phyloP scores from a whole-genome alignment of 2,888 invertebrate species.

The Brachynemurus nebulosus region DNA sequence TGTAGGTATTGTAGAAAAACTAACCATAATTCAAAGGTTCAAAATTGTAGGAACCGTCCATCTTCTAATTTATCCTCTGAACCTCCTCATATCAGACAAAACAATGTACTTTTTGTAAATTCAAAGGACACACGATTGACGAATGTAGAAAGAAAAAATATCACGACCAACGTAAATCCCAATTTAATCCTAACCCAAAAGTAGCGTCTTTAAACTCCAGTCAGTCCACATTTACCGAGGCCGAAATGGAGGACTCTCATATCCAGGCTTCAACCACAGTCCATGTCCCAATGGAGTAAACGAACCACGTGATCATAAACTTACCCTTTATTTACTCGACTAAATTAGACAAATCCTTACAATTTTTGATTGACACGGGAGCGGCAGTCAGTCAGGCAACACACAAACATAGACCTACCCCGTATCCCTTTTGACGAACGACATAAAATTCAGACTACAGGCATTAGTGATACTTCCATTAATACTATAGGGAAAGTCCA shows the following conservation, averaged over 20 bases:
- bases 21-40: not conserved
- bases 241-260: not conserved
- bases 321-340: no score
- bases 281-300: slow-evolving; percentile 1
- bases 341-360: no score
- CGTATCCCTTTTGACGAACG: not conserved
- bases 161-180: not conserved
- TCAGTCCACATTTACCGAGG: not conserved
- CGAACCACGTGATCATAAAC: no score
- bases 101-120: not conserved
- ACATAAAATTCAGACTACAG: slow-evolving; percentile 2
- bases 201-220: not conserved
- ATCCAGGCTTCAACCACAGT: not conserved
- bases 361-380: no score
- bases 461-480: not conserved
- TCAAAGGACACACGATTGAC: not conserved
- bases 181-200: not conserved
- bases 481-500: slow-evolving; percentile 11
- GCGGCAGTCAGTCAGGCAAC: slow-evolving; percentile 15
- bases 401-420: slow-evolving; percentile 6
- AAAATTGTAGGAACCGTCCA: not conserved
- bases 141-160: not conserved
- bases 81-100: not conserved
- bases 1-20: not conserved
- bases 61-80: not conserved